phyloP scores from a whole-genome alignment of 2,797 vertebrate genomes.

The Anguilla obscura region DNA sequence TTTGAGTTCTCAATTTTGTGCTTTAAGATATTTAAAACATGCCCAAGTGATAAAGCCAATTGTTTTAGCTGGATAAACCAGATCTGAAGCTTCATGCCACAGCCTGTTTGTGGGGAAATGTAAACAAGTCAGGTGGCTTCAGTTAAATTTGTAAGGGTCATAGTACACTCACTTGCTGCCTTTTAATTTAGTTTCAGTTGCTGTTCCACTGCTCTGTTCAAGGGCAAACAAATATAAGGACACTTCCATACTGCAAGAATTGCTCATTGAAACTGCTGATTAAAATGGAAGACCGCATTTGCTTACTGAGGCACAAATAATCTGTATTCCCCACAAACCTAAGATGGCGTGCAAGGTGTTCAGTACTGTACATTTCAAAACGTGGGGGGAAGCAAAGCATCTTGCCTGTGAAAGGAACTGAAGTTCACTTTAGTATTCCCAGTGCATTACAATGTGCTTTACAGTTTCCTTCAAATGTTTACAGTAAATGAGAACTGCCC shows the following conservation, averaged over 20 bases:
- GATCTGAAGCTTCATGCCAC: slow-evolving; percentile 34
- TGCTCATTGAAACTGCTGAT: slow-evolving; percentile 28
- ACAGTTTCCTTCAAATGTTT: slow-evolving; percentile 33
- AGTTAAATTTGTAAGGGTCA: neutral
- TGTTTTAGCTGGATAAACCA: neutral
- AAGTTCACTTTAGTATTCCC: slow-evolving; percentile 30
- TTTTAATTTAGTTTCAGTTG: slow-evolving; percentile 33
- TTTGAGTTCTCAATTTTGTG: slow-evolving; percentile 20
- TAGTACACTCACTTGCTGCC: slow-evolving; percentile 32
- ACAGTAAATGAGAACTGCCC: slow-evolving; percentile 24
- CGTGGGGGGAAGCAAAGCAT: neutral
- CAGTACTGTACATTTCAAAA: slow-evolving; percentile 9
- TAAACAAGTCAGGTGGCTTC: slow-evolving; percentile 5
- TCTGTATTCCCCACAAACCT: slow-evolving; percentile 24
- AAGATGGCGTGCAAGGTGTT: slow-evolving; percentile 34
- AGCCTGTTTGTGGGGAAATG: slow-evolving; percentile 35
- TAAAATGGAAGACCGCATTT: slow-evolving; percentile 39
- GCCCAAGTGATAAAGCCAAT: slow-evolving; percentile 14
- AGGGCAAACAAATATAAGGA: slow-evolving; percentile 26
- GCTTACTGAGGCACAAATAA: neutral
- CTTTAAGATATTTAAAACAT: slow-evolving; percentile 19
- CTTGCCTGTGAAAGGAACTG: neutral
- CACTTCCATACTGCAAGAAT: slow-evolving; percentile 26
- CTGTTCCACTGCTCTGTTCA: slow-evolving; percentile 49
- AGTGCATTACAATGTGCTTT: slow-evolving; percentile 33